A percentile compares a stretch with the other conserved stretches of the same genome.
Evolutionary conservation across 2,113 vertebrate genomes (phyloP).

Genomic region (Xenopus laevis): DNA sequence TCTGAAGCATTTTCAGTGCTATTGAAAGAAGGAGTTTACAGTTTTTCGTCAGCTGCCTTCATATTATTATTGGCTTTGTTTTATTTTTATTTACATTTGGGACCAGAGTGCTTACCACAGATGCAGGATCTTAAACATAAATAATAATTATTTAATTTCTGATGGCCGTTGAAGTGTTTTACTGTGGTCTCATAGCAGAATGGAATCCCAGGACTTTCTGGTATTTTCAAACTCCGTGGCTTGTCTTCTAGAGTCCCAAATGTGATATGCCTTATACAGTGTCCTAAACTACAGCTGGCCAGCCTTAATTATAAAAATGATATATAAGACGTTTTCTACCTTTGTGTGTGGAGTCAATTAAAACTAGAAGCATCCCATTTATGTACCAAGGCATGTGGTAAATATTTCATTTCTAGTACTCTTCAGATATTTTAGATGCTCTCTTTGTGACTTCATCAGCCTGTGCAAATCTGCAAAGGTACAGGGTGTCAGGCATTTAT

Average conservation of each 20-base stretch:
- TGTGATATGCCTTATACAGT: neutral
- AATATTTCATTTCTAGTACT: slow-evolving; percentile 17
- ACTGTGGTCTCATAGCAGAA: neutral
- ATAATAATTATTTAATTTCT: too few species aligned
- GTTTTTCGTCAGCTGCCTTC: too few species aligned
- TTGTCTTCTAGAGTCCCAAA: neutral
- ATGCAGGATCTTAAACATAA: too few species aligned
- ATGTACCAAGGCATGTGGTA: slow-evolving; percentile 13
- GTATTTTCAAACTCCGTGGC: neutral
- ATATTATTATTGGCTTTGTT: too few species aligned
- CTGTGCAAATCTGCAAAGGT: slow-evolving; percentile 46
- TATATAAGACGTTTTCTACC: neutral
- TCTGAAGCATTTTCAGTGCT: too few species aligned
- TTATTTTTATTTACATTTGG: too few species aligned
- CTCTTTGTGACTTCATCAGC: slow-evolving; percentile 17
- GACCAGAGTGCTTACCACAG: too few species aligned
- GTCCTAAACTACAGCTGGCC: neutral
- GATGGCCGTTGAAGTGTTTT: neutral
- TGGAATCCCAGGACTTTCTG: slow-evolving; percentile 1
- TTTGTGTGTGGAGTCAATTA: neutral
- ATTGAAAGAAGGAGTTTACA: too few species aligned
- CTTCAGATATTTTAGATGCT: slow-evolving; percentile 31
- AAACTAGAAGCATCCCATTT: neutral
- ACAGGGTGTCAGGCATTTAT: slow-evolving; percentile 46
- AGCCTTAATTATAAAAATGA: slow-evolving; percentile 3